Conservation (phyloP, 2,797 vertebrate genomes). For the Urosaurus nigricauda region DNA sequence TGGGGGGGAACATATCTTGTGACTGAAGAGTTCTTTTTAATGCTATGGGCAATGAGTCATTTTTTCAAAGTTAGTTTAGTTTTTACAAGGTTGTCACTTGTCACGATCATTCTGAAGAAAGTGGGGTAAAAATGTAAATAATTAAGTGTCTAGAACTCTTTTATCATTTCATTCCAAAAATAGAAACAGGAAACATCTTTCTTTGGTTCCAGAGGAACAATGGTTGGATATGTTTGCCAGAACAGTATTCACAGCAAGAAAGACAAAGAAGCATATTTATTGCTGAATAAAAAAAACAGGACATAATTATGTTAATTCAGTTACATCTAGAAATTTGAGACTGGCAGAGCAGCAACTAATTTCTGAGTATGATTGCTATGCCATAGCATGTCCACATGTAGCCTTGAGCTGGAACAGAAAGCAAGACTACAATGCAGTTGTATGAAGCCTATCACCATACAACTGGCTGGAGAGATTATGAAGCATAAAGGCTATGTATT, state of each 20-base stretch:
- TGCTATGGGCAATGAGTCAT: slow-evolving; percentile 8
- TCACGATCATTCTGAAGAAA: slow-evolving; percentile 4
- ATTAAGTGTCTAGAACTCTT: slow-evolving; percentile 31
- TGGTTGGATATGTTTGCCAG: neutral
- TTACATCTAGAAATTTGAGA: neutral
- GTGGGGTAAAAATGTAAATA: slow-evolving; percentile 18
- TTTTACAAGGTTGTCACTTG: slow-evolving; percentile 27
- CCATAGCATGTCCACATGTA: neutral
- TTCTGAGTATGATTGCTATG: neutral
- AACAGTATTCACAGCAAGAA: neutral
- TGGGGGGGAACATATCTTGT: neutral
- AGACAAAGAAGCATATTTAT: neutral
- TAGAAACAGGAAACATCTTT: neutral
- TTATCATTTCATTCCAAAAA: slow-evolving; percentile 4
- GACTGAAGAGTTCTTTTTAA: slow-evolving; percentile 7
- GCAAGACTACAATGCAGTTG: too few species aligned
- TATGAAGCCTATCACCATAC: neutral
- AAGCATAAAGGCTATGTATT: neutral
- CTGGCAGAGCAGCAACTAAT: neutral
- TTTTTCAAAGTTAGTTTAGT: slow-evolving; percentile 6
- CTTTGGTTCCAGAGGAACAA: neutral
- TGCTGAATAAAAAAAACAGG: neutral
- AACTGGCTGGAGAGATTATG: neutral
- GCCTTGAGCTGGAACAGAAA: neutral
- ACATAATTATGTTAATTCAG: neutral